A percentile compares a stretch with the other conserved stretches of the same genome.
These are phyloP conservation scores for Rhinoderma darwinii DNA, from an alignment of 2,113 vertebrate species.

Conservation along the genomic window DNA sequence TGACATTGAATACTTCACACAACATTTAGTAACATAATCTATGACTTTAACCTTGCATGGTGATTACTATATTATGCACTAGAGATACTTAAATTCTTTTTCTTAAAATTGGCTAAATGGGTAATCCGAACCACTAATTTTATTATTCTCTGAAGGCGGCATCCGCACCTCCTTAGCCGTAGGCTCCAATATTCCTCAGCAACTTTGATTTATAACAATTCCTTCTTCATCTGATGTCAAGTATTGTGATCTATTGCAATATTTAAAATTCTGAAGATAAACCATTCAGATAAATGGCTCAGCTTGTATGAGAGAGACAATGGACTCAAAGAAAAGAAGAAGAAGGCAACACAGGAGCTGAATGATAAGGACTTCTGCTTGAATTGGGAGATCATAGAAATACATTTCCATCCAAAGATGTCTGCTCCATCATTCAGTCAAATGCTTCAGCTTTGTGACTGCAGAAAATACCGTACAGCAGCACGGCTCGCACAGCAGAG, in stretches of 20 bases:
- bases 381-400: not conserved
- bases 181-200: constrained; percentile 36
- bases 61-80: constrained; percentile 7
- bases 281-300: constrained; percentile 41
- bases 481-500: not conserved
- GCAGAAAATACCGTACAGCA: not conserved
- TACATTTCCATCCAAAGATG: constrained; percentile 11
- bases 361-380: not conserved
- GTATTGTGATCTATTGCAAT: constrained; percentile 53
- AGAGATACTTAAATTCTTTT: constrained; percentile 33
- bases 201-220: constrained; percentile 22
- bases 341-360: not conserved
- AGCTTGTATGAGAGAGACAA: not conserved
- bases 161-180: constrained; percentile 1
- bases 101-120: constrained; percentile 23
- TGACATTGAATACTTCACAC: constrained; percentile 3
- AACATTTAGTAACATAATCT: constrained; percentile 26
- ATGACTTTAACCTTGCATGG: constrained; percentile 43
- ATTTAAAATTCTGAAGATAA: constrained; percentile 50
- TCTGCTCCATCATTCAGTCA: not conserved
- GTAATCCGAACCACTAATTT: constrained; percentile 40
- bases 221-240: not conserved
- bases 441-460: not conserved
- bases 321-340: not conserved
- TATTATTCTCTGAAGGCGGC: constrained; percentile 8